phyloP scores from a whole-genome alignment of 35 echinoderm and acorn worm genomes.

The Heliocidaris tuberculata region DNA sequence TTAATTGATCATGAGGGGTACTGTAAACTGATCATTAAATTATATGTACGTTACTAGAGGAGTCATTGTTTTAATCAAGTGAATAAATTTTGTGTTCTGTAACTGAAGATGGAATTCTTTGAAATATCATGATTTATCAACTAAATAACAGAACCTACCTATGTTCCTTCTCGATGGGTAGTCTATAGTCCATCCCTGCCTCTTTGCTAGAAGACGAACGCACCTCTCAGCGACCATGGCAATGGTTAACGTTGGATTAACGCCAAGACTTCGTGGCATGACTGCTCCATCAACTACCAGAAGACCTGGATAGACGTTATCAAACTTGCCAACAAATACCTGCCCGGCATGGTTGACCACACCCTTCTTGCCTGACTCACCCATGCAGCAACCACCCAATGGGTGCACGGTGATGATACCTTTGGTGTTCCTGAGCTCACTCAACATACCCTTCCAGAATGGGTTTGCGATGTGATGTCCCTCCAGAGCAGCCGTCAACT shows the following conservation, averaged over 20 bases:
- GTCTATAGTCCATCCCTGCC: conserved; percentile 37
- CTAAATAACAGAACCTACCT: not conserved
- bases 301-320: conserved; percentile 39
- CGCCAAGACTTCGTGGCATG: conserved; percentile 53
- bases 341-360: conserved; percentile 85
- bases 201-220: conserved; percentile 39
- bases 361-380: conserved; percentile 60
- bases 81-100: no score
- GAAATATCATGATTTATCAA: not conserved
- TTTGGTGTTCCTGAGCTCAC: conserved; percentile 58
- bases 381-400: conserved; percentile 79
- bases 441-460: conserved; percentile 69
- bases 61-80: no score
- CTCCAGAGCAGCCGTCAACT: conserved; percentile 57
- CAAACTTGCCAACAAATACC: conserved; percentile 41
- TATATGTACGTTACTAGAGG: no score
- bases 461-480: conserved; percentile 77
- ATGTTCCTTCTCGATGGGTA: conserved; percentile 28
- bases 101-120: no score
- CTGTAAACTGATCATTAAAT: no score
- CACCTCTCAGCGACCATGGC: conserved; percentile 56
- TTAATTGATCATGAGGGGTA: no score
- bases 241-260: conserved; percentile 46
- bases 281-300: conserved; percentile 56
- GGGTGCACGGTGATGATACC: conserved; percentile 78